A percentile compares a stretch with the other conserved stretches of the same genome.
Evolutionary conservation across 2,113 vertebrate genomes (phyloP).

Genomic region (Dissostichus mawsoni): DNA sequence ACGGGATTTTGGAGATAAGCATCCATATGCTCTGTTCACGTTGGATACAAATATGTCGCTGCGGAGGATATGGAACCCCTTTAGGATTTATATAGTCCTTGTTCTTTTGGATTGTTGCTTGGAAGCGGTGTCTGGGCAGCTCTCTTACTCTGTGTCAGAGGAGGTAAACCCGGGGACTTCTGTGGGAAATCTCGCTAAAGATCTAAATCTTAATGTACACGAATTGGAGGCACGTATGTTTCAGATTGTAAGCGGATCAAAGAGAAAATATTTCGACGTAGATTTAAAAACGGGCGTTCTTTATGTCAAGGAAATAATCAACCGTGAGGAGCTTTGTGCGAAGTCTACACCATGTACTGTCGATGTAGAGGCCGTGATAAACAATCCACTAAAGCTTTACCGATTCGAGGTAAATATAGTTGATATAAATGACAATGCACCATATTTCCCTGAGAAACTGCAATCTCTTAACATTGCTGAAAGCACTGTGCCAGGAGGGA

Average conservation of each 20-base stretch:
- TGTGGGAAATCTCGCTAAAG: slow-evolving; percentile 65
- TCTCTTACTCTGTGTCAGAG: slow-evolving; percentile 72
- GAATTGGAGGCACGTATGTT: slow-evolving; percentile 63
- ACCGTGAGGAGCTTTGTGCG: slow-evolving; percentile 69
- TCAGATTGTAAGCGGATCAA: slow-evolving; percentile 57
- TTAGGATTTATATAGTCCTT: slow-evolving; percentile 43
- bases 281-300: slow-evolving; percentile 67
- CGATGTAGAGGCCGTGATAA: slow-evolving; percentile 67
- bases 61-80: not conserved
- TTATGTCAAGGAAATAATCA: slow-evolving; percentile 64
- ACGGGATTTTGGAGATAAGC: not conserved
- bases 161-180: slow-evolving; percentile 69
- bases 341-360: slow-evolving; percentile 55
- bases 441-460: slow-evolving; percentile 57
- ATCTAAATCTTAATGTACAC: slow-evolving; percentile 43
- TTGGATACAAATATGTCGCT: slow-evolving; percentile 46
- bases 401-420: slow-evolving; percentile 69
- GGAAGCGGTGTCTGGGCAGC: slow-evolving; percentile 57
- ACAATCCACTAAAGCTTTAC: slow-evolving; percentile 68
- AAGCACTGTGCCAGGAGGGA: slow-evolving; percentile 55
- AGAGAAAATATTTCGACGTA: slow-evolving; percentile 68
- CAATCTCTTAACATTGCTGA: slow-evolving; percentile 69
- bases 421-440: slow-evolving; percentile 78
- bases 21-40: not conserved
- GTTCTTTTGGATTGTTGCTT: slow-evolving; percentile 55